Evolutionary conservation across 2,797 vertebrate genomes (phyloP), one percentile per base, ranked within the genome.

Genomic region (Syncerus caffer): DNA sequence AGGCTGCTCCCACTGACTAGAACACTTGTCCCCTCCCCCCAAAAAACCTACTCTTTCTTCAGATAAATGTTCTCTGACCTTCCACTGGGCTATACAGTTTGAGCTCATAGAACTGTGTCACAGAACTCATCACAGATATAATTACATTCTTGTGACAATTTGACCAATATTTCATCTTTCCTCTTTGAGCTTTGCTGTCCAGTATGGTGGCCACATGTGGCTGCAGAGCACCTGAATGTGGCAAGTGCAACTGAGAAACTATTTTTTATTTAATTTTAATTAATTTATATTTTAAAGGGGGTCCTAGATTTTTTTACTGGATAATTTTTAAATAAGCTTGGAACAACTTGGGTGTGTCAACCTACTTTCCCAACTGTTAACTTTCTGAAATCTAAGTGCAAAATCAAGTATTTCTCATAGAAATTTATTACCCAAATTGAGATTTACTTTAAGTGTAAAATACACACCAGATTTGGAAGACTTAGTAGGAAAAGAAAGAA

Each of bases 181-280:
- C n/a, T 53, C 11, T 85, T n/a, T 47, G 38, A 57, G 45, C 58
- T 67, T n/a, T 4, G 21, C 38, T 50, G 34, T 78, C 64, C 14
- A 25, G 6, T 45, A 47, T 42, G 29, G 29, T 89, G 85, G 14
- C n/a, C 34, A 62, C 13, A n/a, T 42, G 42, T 82, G 51, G 42
- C 60, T 38, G 19, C 55, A 29, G 14, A 93, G 47, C 8, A 19
- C 67, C 38, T 47, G 15, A 90, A 51, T 67, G 29, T 71, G 42
- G n/a, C 80, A 71, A 79, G 12, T 55, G 23, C n/a, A 57, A 51
- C 34, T 25, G 79, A 71, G 53, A 25, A 57, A 80, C 27, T 80
- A 51, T 27, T 90, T 79, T 93, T 67, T 85, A 34, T 90, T 90
- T 78, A 64, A 85, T 67, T 79, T 93, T 84, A 85, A 93, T 42